Evolutionary conservation across 2,113 vertebrate species (phyloP), one percentile per base, ranked within the genome.

Genomic region (Oncorhynchus mykiss): DNA sequence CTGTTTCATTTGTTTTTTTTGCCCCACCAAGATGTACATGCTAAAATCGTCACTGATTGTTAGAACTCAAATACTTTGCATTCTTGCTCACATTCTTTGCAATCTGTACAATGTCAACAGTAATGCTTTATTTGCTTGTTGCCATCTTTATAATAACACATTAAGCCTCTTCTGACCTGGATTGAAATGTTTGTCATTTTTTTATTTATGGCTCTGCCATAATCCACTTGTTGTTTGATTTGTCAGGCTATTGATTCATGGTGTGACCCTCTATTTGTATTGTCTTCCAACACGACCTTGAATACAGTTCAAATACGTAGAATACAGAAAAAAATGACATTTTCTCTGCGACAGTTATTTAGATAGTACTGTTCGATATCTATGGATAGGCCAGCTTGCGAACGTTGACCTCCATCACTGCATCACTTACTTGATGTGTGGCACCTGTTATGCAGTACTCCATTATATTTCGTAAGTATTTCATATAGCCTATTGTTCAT

Each of bases 21-120:
- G 34, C 34, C 34, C 34, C 34, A 34, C 34, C 34, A 7, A 34
- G 34, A 34, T 34, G 0, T 34, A 34, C 34, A 34, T 34, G 34
- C 6, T 34, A 34, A 34, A 34, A 34, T 34, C 34, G 34, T 7
- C 34, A 34, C 34, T 34, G 34, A 34, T 8, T 34, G 34, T 88
- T 77, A 87, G 76, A 88, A 85, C 80, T 83, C 86, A 88, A 88
- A 93, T 92, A 86, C 87, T 88, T 91, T 79, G 83, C 88, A 93
- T 93, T 91, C 89, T 89, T 92, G 85, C 66, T 73, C 85, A 57
- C 87, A 90, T 91, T 90, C 84, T 91, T 69, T 71, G 75, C 81
- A 80, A 82, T 82, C 73, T 25, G 73, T 80, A 72, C 75, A 34
- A 79, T 82, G 90, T 90, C 87, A 84, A 75, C 81, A 79, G 87